Evolutionary conservation across 1,140 invertebrate species (phyloP).

Genomic region (Trichonephila inaurata): DNA sequence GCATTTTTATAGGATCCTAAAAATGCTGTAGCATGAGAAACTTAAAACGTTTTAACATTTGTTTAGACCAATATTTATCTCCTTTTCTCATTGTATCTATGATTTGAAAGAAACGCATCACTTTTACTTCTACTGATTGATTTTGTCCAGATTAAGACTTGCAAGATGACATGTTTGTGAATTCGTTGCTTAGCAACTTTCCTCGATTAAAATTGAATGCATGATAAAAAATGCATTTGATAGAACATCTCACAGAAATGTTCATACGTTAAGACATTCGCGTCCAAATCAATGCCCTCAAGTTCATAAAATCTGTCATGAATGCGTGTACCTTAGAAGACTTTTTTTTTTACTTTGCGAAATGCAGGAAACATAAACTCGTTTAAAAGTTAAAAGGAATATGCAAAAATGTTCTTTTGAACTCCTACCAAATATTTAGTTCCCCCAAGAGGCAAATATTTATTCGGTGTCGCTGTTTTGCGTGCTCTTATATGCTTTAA

Average conservation of each 20-base stretch:
- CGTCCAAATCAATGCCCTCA: too few relatives aligned
- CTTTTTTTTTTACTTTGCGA: background rate
- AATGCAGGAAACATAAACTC: background rate
- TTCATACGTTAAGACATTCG: background rate
- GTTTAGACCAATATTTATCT: too few relatives aligned
- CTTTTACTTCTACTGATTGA: background rate
- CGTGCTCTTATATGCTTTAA: too few relatives aligned
- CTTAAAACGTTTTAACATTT: too few relatives aligned
- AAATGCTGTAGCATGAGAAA: too few relatives aligned
- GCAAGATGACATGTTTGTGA: conserved; percentile 36
- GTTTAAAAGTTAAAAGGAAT: background rate
- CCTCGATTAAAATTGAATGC: conserved; percentile 14
- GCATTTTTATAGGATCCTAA: too few relatives aligned
- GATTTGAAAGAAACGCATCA: background rate
- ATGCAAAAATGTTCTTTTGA: background rate
- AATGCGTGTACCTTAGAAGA: too few relatives aligned
- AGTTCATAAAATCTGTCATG: too few relatives aligned
- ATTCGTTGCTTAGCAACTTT: conserved; percentile 21
- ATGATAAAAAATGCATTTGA: background rate
- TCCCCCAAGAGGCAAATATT: too few relatives aligned
- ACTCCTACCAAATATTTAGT: background rate
- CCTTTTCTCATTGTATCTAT: background rate
- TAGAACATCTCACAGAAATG: background rate
- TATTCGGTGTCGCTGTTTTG: too few relatives aligned
- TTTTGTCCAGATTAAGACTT: conserved; percentile 35